Evolutionary conservation across 2,113 vertebrate genomes (phyloP).

Genomic region (Phainopepla nitens): DNA sequence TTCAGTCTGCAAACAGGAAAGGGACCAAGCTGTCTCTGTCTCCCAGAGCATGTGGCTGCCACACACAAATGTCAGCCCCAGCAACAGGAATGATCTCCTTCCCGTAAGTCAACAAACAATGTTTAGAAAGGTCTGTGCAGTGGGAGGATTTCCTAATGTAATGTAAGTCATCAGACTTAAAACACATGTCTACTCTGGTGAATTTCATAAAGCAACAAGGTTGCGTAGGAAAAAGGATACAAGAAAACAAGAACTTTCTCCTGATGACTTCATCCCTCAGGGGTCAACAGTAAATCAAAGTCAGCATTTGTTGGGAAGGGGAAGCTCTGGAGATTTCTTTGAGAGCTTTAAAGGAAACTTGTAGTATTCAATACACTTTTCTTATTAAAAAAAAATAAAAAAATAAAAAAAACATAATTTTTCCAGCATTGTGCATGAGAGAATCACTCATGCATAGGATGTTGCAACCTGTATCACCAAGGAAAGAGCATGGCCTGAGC

Average conservation of each 20-base stretch:
- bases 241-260: conserved; percentile 45
- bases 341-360: background rate
- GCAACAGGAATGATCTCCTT: background rate
- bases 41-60: background rate
- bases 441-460: background rate
- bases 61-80: background rate
- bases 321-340: background rate
- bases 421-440: background rate
- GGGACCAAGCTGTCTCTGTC: background rate
- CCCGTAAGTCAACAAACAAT: conserved; percentile 31
- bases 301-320: background rate
- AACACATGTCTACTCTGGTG: background rate
- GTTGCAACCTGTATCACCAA: background rate
- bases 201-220: background rate
- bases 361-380: background rate
- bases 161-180: background rate
- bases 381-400: background rate
- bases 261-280: conserved; percentile 33
- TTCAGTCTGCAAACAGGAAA: background rate
- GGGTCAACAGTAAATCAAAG: background rate
- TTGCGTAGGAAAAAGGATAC: background rate
- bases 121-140: conserved; percentile 29
- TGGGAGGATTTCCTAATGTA: conserved; percentile 42
- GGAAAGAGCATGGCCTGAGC: background rate
- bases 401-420: background rate